A percentile compares a stretch with the other conserved stretches of the same genome.
Conservation (phyloP, 2,888 invertebrate species). For the Caenorhabditis sp. region DNA sequence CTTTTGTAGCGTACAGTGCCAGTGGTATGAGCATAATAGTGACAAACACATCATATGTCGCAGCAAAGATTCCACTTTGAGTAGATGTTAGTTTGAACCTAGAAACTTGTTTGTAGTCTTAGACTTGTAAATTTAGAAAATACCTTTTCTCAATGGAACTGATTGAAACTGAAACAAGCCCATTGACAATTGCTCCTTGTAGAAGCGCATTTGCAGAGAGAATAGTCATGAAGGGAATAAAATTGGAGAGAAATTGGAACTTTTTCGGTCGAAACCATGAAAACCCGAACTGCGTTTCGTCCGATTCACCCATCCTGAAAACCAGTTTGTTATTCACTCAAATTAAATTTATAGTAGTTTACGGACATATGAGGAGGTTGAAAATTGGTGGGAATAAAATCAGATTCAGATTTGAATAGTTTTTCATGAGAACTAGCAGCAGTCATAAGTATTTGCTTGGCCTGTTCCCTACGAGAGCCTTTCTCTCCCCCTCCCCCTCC, state of each 20-base stretch:
- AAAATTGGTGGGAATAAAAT: neutral
- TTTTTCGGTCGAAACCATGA: constrained; percentile 54
- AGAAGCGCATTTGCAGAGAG: constrained; percentile 69
- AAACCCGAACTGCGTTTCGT: constrained; percentile 50
- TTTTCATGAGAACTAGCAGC: constrained; percentile 10
- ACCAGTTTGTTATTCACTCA: neutral
- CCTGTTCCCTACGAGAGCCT: neutral
- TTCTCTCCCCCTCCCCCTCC: neutral
- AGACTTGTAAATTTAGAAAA: too few relatives aligned
- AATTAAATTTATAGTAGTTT: neutral
- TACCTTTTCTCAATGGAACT: constrained; percentile 74
- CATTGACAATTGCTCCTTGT: constrained; percentile 75
- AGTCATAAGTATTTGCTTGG: constrained; percentile 13
- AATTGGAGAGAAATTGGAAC: constrained; percentile 62
- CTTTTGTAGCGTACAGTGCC: constrained; percentile 65
- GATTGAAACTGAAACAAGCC: constrained; percentile 72
- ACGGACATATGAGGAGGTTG: constrained; percentile 18
- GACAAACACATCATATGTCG: constrained; percentile 73
- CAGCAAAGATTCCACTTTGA: constrained; percentile 71
- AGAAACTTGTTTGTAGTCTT: too few relatives aligned
- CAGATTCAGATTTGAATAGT: constrained; percentile 4
- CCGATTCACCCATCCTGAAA: constrained; percentile 56
- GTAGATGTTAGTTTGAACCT: constrained; percentile 72
- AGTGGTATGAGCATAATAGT: constrained; percentile 71
- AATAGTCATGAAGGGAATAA: constrained; percentile 66